A percentile compares a stretch with the other conserved stretches of the same genome.
Conservation (phyloP, 2,113 vertebrate genomes). For the Oryzias curvinotus region DNA sequence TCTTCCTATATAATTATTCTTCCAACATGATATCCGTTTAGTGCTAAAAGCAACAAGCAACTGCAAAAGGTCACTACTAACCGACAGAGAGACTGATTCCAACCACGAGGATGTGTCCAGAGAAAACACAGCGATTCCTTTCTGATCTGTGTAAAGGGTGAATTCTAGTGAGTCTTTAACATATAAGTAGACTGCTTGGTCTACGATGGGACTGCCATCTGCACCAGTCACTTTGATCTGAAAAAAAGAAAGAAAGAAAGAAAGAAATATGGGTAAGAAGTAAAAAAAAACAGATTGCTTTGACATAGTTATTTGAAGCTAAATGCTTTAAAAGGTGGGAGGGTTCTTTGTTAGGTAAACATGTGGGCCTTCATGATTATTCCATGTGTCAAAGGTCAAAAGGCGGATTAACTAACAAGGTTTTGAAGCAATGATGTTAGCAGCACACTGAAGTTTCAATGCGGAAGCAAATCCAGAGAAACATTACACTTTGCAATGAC, state of each 20-base stretch:
- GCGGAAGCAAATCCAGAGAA: too few relatives aligned
- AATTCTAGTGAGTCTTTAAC: neutral
- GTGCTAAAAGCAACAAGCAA: neutral
- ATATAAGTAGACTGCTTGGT: slow-evolving; percentile 50
- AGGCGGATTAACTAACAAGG: too few relatives aligned
- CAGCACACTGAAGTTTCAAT: too few relatives aligned
- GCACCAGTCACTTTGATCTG: slow-evolving; percentile 64
- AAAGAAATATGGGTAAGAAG: neutral
- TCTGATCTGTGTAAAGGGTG: slow-evolving; percentile 39
- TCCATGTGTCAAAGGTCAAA: too few relatives aligned
- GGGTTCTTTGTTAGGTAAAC: too few relatives aligned
- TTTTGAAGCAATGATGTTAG: too few relatives aligned
- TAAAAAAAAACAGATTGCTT: neutral
- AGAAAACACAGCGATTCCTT: slow-evolving; percentile 64
- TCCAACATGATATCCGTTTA: too few relatives aligned
- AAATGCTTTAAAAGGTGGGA: neutral
- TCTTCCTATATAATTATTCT: too few relatives aligned
- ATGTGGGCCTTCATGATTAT: too few relatives aligned
- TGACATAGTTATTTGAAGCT: neutral
- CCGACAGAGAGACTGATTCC: slow-evolving; percentile 29
- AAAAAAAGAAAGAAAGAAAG: neutral
- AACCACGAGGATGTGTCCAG: slow-evolving; percentile 63
- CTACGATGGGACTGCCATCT: slow-evolving; percentile 25
- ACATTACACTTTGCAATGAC: too few relatives aligned
- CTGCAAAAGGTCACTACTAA: slow-evolving; percentile 16